Evolutionary conservation across 2,797 vertebrate genomes (phyloP).

Genomic region (Acropternis orthonyx): DNA sequence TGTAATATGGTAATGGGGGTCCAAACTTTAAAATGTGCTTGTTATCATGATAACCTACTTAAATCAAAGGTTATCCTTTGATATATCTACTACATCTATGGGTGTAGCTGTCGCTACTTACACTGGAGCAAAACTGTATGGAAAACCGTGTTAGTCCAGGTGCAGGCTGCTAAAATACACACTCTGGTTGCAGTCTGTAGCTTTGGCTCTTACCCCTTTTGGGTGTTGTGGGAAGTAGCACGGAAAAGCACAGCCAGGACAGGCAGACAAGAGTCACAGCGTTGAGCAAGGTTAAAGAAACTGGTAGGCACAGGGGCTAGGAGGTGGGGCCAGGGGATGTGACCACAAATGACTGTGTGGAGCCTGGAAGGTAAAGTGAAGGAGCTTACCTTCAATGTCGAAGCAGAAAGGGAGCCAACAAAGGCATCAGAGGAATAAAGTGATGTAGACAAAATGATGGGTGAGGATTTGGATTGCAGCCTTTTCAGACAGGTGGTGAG

Average conservation of each 20-base stretch:
- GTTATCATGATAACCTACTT: neutral
- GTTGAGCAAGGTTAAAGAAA: neutral
- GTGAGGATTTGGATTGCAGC: neutral
- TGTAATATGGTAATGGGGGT: neutral
- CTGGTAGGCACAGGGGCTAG: accelerated
- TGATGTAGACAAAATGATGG: accelerated
- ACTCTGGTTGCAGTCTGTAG: neutral
- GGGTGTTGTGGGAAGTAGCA: accelerated
- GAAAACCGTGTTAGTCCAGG: neutral
- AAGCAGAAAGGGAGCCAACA: neutral
- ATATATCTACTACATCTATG: neutral
- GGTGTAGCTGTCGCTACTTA: neutral
- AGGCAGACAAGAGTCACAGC: neutral
- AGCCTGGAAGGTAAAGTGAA: neutral
- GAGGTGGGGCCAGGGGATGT: neutral
- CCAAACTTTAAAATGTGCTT: neutral
- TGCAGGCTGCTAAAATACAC: neutral
- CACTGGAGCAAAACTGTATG: neutral
- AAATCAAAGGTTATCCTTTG: neutral
- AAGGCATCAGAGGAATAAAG: neutral
- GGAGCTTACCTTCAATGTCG: neutral
- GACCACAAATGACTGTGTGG: accelerated
- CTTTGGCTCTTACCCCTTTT: neutral
- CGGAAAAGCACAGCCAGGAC: neutral
- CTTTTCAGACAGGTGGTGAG: neutral